A percentile compares a stretch with the other conserved stretches of the same genome.
Evolutionary conservation across 2,888 invertebrate genomes (phyloP).

Genomic region (Galerucella calmariensis): DNA sequence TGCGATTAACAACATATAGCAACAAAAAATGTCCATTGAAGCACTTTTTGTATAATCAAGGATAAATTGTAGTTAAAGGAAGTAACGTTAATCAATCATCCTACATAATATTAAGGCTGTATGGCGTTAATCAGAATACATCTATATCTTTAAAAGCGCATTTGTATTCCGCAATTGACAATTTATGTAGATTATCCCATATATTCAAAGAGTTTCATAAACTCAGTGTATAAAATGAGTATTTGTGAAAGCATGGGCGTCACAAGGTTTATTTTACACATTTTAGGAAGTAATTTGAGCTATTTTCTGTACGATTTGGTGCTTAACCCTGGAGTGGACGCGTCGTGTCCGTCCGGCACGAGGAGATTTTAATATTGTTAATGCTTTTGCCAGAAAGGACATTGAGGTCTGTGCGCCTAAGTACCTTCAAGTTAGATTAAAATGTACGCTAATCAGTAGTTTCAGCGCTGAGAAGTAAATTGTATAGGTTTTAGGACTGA

Average conservation of each 20-base stretch:
- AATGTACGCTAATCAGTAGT: too few species aligned
- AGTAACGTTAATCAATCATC: slow-evolving; percentile 25
- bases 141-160: slow-evolving; percentile 22
- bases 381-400: too few species aligned
- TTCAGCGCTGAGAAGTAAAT: too few species aligned
- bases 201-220: slow-evolving; percentile 11
- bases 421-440: too few species aligned
- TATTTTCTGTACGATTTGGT: too few species aligned
- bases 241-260: neutral
- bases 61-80: neutral
- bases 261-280: neutral
- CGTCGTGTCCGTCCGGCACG: too few species aligned
- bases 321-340: too few species aligned
- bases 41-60: slow-evolving; percentile 10
- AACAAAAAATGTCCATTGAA: neutral
- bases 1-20: too few species aligned
- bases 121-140: slow-evolving; percentile 13
- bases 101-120: slow-evolving; percentile 16
- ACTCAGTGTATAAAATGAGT: slow-evolving; percentile 17
- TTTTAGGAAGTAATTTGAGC: neutral
- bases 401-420: too few species aligned
- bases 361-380: too few species aligned
- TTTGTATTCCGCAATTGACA: slow-evolving; percentile 25
- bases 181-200: slow-evolving; percentile 19
- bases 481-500: too few species aligned